Conservation (phyloP, 1,140 invertebrate genomes). For the Stenopsyche tienmushanensis region DNA sequence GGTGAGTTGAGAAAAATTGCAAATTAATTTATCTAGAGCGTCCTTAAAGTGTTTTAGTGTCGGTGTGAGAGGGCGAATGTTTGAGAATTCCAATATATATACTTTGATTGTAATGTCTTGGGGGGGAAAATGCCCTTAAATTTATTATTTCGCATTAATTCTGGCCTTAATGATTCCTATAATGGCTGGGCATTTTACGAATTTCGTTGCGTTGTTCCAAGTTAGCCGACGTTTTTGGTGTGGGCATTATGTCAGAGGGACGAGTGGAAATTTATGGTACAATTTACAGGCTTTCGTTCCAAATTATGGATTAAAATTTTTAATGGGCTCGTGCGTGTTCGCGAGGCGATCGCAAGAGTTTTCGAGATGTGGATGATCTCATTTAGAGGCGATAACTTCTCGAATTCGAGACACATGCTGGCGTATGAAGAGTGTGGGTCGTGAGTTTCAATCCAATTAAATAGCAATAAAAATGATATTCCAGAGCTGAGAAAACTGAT, state of each 20-base stretch:
- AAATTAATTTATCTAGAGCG: slow-evolving; percentile 1
- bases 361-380: background rate
- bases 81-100: background rate
- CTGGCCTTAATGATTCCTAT: background rate
- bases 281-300: background rate
- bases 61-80: background rate
- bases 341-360: background rate
- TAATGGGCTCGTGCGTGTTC: background rate
- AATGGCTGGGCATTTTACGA: background rate
- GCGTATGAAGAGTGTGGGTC: no score
- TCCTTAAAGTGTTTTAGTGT: background rate
- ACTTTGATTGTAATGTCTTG: background rate
- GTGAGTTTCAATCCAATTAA: no score
- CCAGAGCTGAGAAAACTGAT: no score
- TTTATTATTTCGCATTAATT: background rate
- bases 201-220: background rate
- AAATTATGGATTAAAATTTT: background rate
- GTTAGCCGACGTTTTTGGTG: background rate
- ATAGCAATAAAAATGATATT: no score
- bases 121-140: background rate
- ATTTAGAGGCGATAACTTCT: no score
- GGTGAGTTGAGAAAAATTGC: slow-evolving; percentile 66
- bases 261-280: background rate
- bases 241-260: background rate
- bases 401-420: no score